These are phyloP conservation scores for Carlito syrichta DNA, from an alignment of 2,113 vertebrate species.

Conservation along the genomic window DNA sequence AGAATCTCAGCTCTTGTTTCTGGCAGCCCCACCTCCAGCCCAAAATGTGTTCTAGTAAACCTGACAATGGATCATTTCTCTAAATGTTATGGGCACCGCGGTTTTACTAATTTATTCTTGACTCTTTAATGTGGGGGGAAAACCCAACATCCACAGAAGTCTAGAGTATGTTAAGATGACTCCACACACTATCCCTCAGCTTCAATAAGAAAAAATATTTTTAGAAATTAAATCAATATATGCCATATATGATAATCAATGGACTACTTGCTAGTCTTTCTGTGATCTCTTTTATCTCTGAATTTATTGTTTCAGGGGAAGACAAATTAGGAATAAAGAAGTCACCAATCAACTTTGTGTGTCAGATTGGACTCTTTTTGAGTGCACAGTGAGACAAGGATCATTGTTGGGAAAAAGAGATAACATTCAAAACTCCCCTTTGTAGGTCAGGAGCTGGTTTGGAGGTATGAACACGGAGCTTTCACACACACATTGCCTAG, in stretches of 20 bases:
- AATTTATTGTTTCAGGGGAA: background rate
- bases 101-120: background rate
- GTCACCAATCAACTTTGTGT: background rate
- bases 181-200: accelerated
- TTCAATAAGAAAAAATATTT: background rate
- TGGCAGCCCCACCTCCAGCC: background rate
- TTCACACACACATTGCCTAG: accelerated
- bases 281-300: background rate
- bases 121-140: background rate
- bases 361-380: background rate
- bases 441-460: background rate
- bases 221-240: background rate
- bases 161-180: background rate
- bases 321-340: background rate
- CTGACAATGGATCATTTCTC: background rate
- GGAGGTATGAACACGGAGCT: background rate
- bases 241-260: background rate
- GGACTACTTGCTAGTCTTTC: background rate
- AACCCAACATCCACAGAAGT: background rate
- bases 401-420: accelerated
- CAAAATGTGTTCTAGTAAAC: background rate
- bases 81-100: accelerated
- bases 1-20: accelerated
- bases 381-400: background rate
- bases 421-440: background rate